Evolutionary conservation across 1,140 invertebrate genomes (phyloP), one percentile per base, ranked within the genome.

Genomic region (Lepidotrigona ventralis): DNA sequence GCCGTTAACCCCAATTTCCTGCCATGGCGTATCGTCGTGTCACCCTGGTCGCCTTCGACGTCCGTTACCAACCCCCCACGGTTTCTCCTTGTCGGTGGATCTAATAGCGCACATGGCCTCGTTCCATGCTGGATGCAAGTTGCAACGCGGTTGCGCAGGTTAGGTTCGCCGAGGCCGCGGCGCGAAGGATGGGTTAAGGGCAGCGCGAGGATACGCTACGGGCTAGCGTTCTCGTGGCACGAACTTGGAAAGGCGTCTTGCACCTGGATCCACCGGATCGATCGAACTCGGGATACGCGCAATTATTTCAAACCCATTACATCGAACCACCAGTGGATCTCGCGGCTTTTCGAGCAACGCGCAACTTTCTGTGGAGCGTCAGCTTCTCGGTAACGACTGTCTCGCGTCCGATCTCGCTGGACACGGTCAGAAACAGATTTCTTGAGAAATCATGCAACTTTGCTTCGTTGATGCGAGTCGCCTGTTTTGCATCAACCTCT

Each of bases 21-120:
- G 53, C 53, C n/a, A 4, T 53, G 64, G 39, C 33, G 63, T 58
- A 21, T 11, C 53, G 19, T 17, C 63, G 0, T 53, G 23, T 56
- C 21, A 1, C 51, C 53, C 53, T 71, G 17, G 23, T 11, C 68
- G 1, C 29, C 26, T 5, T n/a, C 46, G 17, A 33, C 54, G n/a
- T 66, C 17, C 17, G 6, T 6, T 0, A 26, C 19, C 81, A 56
- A 74, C 0, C 19, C 58, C 1, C 23, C 58, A 12, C 68, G 21
- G 29, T 75, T 39, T 58, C n/a, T 58, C 46, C 63, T 51, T 23
- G 14, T 17, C 79, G 69, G 9, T 60, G 46, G 63, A 79, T 56
- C 66, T 69, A 82, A 77, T 82, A 88, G 85, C 91, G 90, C 92
- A 91, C 92, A 93, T 92, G 92, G 90, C 91, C 89, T 89, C 89